Base-by-base conservation (phyloP, 2,888 invertebrate species). In the Malachius bipustulatus region DNA sequence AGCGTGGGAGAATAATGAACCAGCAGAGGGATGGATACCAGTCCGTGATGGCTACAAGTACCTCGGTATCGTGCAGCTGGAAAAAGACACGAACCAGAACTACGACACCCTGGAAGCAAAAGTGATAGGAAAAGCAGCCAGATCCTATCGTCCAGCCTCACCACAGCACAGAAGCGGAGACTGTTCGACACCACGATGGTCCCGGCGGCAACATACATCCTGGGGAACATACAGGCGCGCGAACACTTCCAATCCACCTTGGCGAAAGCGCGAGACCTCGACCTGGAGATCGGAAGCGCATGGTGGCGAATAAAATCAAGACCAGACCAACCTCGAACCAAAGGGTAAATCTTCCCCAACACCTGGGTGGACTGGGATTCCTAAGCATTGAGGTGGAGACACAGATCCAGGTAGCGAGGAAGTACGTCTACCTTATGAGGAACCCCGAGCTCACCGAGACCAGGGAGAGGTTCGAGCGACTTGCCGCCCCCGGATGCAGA, bases 351-450 rank as follows among this genome's bases (percentile, higher is more conserved):
- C n/a, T n/a, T n/a, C n/a, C n/a, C n/a, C n/a, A n/a, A n/a, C n/a
- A n/a, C 12, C 29, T 9, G 4, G 11, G 6, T 8, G 9, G 6
- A 28, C 8, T 4, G 6, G 39, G 41, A 3, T 27, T 36, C 11
- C 27, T 28, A 14, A 33, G 36, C 2, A 36, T 40, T 6, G 35
- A 30, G 14, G 11, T n/a, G 1, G 39, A 40, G 26, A 37, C 39
- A 4, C 39, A 40, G 12, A 31, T 41, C 1, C 41, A 41, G 14
- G 31, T 34, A 15, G 24, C 39, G 13, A 12, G 34, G 12, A 36
- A 19, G 16, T n/a, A 26, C 2, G 11, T 14, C 29, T 28, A 40
- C 8, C n/a, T n/a, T n/a, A 10, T 12, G 13, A 24, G 26, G 2
- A 26, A 40, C 26, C 34, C 34, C 11, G 37, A 42, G 2, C 30